Percentiles rank a stretch among this genome's conserved stretches.
Evolutionary conservation across 2,888 invertebrate genomes (phyloP).

Genomic region (Hydrotaea diabolus): DNA sequence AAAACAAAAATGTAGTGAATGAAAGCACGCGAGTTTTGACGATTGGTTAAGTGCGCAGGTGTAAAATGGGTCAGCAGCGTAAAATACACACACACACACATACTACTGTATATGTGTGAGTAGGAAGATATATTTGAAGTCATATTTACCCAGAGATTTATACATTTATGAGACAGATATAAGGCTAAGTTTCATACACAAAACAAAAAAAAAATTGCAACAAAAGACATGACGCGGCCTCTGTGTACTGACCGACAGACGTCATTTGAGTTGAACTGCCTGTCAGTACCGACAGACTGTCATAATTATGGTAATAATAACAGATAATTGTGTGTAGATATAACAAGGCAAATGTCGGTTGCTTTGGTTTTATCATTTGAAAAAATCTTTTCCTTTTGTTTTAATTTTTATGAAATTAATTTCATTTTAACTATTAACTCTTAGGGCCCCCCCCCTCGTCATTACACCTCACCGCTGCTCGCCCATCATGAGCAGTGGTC

Average conservation of each 20-base stretch:
- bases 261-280: neutral
- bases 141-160: neutral
- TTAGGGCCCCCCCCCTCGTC: neutral
- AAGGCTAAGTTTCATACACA: too few relatives aligned
- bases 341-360: neutral
- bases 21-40: conserved; percentile 51
- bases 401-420: conserved; percentile 17
- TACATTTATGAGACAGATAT: neutral
- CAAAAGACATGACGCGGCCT: too few relatives aligned
- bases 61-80: conserved; percentile 52
- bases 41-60: conserved; percentile 32
- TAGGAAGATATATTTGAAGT: neutral
- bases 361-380: neutral
- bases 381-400: neutral
- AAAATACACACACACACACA: neutral
- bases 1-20: conserved; percentile 33
- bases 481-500: too few relatives aligned
- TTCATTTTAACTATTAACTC: neutral
- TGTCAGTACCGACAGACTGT: too few relatives aligned
- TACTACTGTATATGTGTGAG: too few relatives aligned
- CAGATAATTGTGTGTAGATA: neutral
- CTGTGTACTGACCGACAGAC: too few relatives aligned
- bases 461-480: too few relatives aligned
- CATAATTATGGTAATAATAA: conserved; percentile 1
- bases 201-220: too few relatives aligned